phyloP scores from a whole-genome alignment of 2,888 invertebrate species.

The Xylota segnis region DNA sequence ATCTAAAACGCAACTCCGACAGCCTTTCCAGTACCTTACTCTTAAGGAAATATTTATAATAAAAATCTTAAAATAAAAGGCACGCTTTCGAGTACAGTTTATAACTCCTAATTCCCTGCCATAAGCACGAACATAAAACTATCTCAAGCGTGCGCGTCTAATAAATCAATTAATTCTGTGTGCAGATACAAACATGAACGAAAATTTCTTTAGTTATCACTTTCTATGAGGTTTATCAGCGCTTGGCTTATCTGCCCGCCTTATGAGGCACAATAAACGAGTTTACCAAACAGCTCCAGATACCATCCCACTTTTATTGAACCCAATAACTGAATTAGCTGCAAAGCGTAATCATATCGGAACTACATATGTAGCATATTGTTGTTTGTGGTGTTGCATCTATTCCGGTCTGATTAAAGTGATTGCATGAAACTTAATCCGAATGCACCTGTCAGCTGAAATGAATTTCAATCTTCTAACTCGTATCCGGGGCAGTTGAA shows the following conservation, averaged over 20 bases:
- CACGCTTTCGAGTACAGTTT: not conserved
- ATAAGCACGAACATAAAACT: slow-evolving; percentile 1
- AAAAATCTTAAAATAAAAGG: not conserved
- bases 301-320: not conserved
- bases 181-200: no score
- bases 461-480: no score
- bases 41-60: not conserved
- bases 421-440: slow-evolving; percentile 21
- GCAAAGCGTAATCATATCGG: slow-evolving; percentile 8
- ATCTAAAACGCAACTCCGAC: no score
- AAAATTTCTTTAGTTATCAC: slow-evolving; percentile 4
- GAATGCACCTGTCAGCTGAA: not conserved
- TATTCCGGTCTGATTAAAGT: slow-evolving; percentile 33
- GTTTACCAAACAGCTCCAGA: not conserved
- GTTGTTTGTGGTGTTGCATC: not conserved
- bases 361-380: no score
- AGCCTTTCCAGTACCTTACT: no score
- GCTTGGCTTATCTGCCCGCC: not conserved
- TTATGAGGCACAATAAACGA: not conserved
- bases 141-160: slow-evolving; percentile 8
- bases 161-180: slow-evolving; percentile 6
- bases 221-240: slow-evolving; percentile 1
- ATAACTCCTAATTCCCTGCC: not conserved
- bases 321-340: not conserved
- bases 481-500: slow-evolving; percentile 9